Evolutionary conservation across 2,797 vertebrate species (phyloP).

Genomic region (Acipenser oxyrinchus): DNA sequence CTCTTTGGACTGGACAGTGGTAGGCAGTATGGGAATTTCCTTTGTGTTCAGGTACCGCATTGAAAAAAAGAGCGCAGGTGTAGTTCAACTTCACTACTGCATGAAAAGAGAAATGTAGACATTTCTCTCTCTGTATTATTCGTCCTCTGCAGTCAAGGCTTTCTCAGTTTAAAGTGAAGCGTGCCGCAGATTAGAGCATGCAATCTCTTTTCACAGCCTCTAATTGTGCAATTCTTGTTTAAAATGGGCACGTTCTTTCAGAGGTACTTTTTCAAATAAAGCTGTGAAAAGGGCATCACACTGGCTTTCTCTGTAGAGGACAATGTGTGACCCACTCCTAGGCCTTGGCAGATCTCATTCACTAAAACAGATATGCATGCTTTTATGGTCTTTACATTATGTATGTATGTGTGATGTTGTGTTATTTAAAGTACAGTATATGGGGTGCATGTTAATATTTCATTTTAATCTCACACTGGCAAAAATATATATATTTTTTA

Average conservation of each 20-base stretch:
- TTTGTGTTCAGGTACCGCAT: neutral
- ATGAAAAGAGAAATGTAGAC: conserved; percentile 23
- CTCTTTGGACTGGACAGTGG: neutral
- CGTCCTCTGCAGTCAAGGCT: conserved; percentile 30
- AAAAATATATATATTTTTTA: no score
- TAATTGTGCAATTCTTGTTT: conserved; percentile 54
- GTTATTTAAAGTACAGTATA: no score
- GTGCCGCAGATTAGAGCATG: conserved; percentile 45
- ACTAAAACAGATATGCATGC: no score
- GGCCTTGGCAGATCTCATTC: neutral
- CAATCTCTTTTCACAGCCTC: conserved; percentile 14
- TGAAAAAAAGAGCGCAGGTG: neutral
- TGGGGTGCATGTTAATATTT: no score
- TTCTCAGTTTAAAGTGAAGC: conserved; percentile 41
- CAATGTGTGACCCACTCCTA: neutral
- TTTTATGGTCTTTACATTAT: no score
- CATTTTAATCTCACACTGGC: no score
- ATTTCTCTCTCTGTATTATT: conserved; percentile 25
- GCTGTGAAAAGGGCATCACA: neutral
- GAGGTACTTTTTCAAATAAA: conserved; percentile 27
- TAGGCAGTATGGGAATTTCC: neutral
- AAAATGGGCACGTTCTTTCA: conserved; percentile 46
- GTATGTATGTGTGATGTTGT: no score
- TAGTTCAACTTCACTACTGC: conserved; percentile 25
- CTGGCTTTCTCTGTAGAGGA: neutral